These are phyloP conservation scores for Papilio protenor DNA, from an alignment of 2,888 invertebrate species.

Conservation along the genomic window DNA sequence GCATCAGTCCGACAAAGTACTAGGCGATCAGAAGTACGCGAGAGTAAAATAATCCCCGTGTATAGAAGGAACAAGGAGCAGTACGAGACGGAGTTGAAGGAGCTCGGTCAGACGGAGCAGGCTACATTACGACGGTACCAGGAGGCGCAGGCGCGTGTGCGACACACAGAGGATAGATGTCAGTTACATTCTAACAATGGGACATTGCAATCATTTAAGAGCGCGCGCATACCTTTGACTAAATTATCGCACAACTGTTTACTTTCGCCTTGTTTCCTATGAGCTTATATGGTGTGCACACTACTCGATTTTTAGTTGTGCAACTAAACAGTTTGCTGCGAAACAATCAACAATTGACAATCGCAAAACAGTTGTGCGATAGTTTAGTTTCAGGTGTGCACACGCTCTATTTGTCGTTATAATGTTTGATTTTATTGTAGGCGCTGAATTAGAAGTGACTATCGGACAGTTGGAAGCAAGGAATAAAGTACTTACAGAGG, in stretches of 20 bases:
- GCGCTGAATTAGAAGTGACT: conserved; percentile 81
- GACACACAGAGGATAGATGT: conserved; percentile 86
- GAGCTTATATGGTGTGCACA: too few relatives aligned
- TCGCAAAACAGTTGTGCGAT: too few relatives aligned
- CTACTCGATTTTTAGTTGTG: too few relatives aligned
- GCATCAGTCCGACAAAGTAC: not conserved
- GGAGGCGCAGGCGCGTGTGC: conserved; percentile 86
- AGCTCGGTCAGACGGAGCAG: conserved; percentile 87
- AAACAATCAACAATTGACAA: too few relatives aligned
- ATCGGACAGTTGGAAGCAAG: conserved; percentile 87
- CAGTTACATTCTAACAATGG: conserved; percentile 45
- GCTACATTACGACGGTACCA: conserved; percentile 87
- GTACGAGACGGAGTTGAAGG: conserved; percentile 88
- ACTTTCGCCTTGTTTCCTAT: too few relatives aligned
- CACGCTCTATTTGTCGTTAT: not conserved
- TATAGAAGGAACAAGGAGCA: conserved; percentile 89
- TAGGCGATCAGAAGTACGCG: not conserved
- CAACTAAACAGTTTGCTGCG: too few relatives aligned
- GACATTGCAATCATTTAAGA: not conserved
- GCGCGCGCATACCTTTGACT: too few relatives aligned
- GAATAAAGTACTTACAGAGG: conserved; percentile 86
- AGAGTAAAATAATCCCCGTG: not conserved
- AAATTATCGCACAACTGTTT: too few relatives aligned
- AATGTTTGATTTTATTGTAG: conserved; percentile 54
- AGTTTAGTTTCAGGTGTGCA: too few relatives aligned